Evolutionary conservation across 2,888 invertebrate genomes (phyloP), one percentile per base, ranked within the genome.

Genomic region (Eupeodes luniger): DNA sequence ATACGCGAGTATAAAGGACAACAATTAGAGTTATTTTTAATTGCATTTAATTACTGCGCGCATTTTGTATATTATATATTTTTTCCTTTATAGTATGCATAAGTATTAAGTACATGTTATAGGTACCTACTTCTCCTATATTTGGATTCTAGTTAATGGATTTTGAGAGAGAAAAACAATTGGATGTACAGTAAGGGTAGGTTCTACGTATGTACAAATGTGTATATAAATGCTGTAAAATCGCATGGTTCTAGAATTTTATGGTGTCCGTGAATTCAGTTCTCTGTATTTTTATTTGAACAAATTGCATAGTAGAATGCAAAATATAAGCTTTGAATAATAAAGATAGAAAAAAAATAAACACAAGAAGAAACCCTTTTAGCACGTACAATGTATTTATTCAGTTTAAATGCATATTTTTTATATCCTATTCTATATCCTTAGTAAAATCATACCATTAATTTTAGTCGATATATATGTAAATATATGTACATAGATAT

Each of bases 11-110:
- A 40, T 40, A 40, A 40, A 85, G 85, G 78, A 86, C 86, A 82
- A 82, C 64, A 76, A 86, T 86, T 86, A 86, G 75, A 82, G 69
- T 79, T 82, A 82, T 82, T 86, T 86, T 86, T 79, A 59, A 86
- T 86, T 86, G 74, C 75, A 86, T 86, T 40, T 82, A 82, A 86
- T 86, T 86, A 86, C 82, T 59, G 66, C 10, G 69, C 69, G 55
- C 40, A 40, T 40, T n/a, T 34, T 10, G 47, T 12, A 10, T 36
- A 34, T 55, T 77, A 47, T 27, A 34, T 64, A 70, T 81, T n/a
- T 47, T 76, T 70, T 19, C 19, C 19, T 34, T 57, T 36, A 6
- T 53, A 1, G 51, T 27, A 16, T 34, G 11, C 34, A 14, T 14
- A 27, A 6, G 14, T 19, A 49, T 49, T 49, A 49, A 5, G 40